Evolutionary conservation across 2,797 vertebrate genomes (phyloP).

Genomic region (Loriculus beryllinus): DNA sequence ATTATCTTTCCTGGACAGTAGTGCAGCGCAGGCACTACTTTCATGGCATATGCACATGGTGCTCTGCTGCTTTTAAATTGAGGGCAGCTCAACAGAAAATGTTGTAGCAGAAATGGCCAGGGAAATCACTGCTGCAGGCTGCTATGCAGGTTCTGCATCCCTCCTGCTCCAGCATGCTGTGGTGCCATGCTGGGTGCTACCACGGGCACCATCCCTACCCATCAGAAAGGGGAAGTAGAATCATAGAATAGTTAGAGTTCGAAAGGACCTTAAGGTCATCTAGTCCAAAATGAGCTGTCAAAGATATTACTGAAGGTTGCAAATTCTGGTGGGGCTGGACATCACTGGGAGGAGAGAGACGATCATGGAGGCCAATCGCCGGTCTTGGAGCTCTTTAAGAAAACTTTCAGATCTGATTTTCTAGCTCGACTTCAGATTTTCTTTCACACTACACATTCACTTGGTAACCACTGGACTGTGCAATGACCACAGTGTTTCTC

Average conservation of each 20-base stretch:
- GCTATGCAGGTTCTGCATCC: not conserved
- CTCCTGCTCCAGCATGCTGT: accelerated
- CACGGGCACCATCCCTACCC: accelerated
- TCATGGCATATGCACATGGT: accelerated
- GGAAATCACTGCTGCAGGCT: not conserved
- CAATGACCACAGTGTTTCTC: not conserved
- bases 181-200: not conserved
- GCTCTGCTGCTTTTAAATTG: not conserved
- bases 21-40: not conserved
- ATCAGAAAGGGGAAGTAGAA: not conserved
- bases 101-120: not conserved
- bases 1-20: not conserved
- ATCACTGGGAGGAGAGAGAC: not conserved
- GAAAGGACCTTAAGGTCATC: not conserved
- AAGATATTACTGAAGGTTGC: not conserved
- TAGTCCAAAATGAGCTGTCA: not conserved
- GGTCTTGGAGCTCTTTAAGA: not conserved
- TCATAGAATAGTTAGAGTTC: not conserved
- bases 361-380: not conserved
- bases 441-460: accelerated
- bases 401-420: not conserved
- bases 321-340: not conserved
- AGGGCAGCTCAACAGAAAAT: not conserved
- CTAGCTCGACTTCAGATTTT: not conserved
- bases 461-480: not conserved